A percentile compares a stretch with the other conserved stretches of the same genome.
Conservation (phyloP, 2,113 vertebrate genomes). For the Forbesichthys papilliferus region DNA sequence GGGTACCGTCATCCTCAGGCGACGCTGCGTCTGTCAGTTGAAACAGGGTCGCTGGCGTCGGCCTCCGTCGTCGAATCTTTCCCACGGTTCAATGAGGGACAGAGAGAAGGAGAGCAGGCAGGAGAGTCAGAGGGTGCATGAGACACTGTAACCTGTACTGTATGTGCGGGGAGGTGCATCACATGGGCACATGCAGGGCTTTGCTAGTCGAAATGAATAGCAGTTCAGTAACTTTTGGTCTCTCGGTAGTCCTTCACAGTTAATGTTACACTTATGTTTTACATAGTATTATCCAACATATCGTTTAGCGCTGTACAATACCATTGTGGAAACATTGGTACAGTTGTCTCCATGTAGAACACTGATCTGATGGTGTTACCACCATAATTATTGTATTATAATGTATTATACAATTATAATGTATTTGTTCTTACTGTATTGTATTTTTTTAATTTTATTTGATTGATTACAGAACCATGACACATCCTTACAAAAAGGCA, state of each 20-base stretch:
- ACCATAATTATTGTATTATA: too few relatives aligned
- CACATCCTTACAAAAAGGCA: conserved; percentile 10
- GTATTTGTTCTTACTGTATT: too few relatives aligned
- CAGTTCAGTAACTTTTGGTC: not conserved
- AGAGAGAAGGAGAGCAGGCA: not conserved
- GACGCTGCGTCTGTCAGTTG: conserved; percentile 85
- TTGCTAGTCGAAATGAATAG: too few relatives aligned
- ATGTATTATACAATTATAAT: too few relatives aligned
- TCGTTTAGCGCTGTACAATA: too few relatives aligned
- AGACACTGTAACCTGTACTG: not conserved
- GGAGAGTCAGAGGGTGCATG: not conserved
- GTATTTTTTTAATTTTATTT: too few relatives aligned
- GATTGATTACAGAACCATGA: not conserved
- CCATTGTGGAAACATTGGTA: too few relatives aligned
- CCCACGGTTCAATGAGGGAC: not conserved
- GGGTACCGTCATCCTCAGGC: conserved; percentile 76
- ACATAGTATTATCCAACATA: too few relatives aligned
- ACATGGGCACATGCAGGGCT: not conserved
- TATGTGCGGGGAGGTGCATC: not conserved
- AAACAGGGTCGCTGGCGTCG: conserved; percentile 91
- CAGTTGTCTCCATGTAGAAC: too few relatives aligned
- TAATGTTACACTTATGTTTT: too few relatives aligned
- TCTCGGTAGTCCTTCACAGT: not conserved
- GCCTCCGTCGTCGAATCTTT: conserved; percentile 88
- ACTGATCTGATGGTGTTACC: too few relatives aligned